These are phyloP conservation scores for Papilio elwesi DNA, from an alignment of 2,888 invertebrate species.

Conservation along the genomic window DNA sequence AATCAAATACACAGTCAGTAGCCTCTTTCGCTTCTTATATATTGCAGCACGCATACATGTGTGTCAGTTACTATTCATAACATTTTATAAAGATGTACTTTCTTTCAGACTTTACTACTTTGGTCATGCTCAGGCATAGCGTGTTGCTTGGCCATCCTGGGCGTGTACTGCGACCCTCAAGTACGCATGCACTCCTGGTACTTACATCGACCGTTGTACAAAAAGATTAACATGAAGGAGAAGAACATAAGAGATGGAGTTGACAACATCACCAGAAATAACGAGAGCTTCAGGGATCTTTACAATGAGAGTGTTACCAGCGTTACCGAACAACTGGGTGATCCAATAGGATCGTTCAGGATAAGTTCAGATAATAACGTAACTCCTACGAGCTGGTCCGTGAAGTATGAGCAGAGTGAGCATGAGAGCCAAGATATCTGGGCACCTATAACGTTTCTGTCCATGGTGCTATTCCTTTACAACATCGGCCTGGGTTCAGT, in stretches of 20 bases:
- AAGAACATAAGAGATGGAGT: slow-evolving; percentile 49
- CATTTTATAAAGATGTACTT: too few species aligned
- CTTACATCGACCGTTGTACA: slow-evolving; percentile 61
- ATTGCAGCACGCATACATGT: too few species aligned
- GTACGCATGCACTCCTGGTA: slow-evolving; percentile 70
- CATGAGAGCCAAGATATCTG: slow-evolving; percentile 58
- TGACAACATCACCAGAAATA: slow-evolving; percentile 44
- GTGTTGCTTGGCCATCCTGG: slow-evolving; percentile 70
- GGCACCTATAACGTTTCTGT: slow-evolving; percentile 70
- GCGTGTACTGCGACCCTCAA: slow-evolving; percentile 75
- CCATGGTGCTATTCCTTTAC: slow-evolving; percentile 71
- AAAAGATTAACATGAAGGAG: slow-evolving; percentile 53
- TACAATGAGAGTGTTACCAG: slow-evolving; percentile 47
- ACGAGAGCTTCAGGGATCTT: slow-evolving; percentile 50
- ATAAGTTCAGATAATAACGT: slow-evolving; percentile 49
- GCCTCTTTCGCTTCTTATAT: too few species aligned
- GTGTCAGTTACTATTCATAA: too few species aligned
- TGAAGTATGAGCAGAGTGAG: slow-evolving; percentile 50
- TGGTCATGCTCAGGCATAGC: slow-evolving; percentile 78
- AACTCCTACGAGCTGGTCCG: slow-evolving; percentile 50
- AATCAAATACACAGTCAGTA: too few species aligned
- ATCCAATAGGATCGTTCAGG: slow-evolving; percentile 51
- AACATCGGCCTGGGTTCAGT: slow-evolving; percentile 79
- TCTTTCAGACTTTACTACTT: slow-evolving; percentile 70
- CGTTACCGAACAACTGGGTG: slow-evolving; percentile 31